phyloP scores from a whole-genome alignment of 2,113 vertebrate species.

The Microtus pennsylvanicus region DNA sequence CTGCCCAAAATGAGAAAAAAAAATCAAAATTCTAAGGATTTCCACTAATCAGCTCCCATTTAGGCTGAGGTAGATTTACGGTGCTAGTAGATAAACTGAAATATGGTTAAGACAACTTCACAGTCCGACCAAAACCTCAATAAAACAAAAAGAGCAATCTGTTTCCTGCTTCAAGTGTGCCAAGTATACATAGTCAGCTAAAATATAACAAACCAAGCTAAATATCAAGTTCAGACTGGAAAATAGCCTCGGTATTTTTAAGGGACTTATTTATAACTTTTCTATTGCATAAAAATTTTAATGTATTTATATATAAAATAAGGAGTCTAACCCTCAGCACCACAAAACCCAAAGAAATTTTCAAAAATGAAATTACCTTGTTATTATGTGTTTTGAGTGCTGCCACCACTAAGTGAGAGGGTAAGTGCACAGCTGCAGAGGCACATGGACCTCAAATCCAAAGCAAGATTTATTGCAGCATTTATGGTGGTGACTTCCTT shows the following conservation, averaged over 20 bases:
- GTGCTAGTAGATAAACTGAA: not conserved
- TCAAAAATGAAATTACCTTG: not conserved
- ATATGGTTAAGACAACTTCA: not conserved
- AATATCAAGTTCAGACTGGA: not conserved
- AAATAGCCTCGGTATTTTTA: not conserved
- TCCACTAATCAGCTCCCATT: not conserved
- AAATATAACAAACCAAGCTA: not conserved
- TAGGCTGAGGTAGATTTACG: not conserved
- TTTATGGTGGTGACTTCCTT: not conserved
- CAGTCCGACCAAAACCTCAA: not conserved
- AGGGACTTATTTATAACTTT: not conserved
- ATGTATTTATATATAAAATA: not conserved
- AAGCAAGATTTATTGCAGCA: not conserved
- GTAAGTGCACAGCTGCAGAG: not conserved
- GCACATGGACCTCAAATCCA: not conserved
- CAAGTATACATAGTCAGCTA: not conserved
- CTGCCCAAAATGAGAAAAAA: not conserved
- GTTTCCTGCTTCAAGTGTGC: not conserved
- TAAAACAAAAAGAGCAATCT: not conserved
- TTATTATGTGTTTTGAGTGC: not conserved
- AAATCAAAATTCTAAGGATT: not conserved
- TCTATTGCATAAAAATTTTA: not conserved
- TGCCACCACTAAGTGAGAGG: not conserved
- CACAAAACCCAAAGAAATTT: not conserved
- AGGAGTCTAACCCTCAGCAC: not conserved